Evolutionary conservation across 2,113 vertebrate species (phyloP).

Genomic region (Phasianus colchicus): DNA sequence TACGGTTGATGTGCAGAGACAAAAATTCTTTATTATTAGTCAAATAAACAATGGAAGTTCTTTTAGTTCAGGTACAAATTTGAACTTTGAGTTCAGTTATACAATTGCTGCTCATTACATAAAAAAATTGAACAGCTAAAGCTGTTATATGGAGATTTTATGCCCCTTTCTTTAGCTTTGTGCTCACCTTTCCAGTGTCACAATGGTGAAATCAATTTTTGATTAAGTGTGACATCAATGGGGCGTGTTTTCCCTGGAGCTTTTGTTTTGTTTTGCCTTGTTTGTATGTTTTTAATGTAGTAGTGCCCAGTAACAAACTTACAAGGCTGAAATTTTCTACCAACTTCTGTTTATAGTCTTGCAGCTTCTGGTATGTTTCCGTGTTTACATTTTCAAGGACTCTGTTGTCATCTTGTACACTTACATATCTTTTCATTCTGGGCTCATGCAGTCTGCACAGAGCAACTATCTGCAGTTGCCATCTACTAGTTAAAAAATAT

Average conservation of each 20-base stretch:
- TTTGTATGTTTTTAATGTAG: not conserved
- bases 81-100: not conserved
- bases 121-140: not conserved
- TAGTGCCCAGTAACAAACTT: not conserved
- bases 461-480: not conserved
- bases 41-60: not conserved
- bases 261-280: not conserved
- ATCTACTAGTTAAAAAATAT: not conserved
- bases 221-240: not conserved
- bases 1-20: not conserved
- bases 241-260: not conserved
- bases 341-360: not conserved
- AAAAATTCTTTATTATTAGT: not conserved
- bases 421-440: not conserved
- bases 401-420: not conserved
- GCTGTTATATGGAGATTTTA: not conserved
- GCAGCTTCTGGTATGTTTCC: fast-evolving
- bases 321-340: not conserved
- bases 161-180: not conserved
- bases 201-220: not conserved
- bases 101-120: not conserved
- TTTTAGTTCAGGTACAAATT: not conserved
- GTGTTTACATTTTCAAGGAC: not conserved
- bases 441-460: not conserved
- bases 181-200: not conserved